Evolutionary conservation across 2,888 invertebrate genomes (phyloP).

Genomic region (Odontothrips loti): DNA sequence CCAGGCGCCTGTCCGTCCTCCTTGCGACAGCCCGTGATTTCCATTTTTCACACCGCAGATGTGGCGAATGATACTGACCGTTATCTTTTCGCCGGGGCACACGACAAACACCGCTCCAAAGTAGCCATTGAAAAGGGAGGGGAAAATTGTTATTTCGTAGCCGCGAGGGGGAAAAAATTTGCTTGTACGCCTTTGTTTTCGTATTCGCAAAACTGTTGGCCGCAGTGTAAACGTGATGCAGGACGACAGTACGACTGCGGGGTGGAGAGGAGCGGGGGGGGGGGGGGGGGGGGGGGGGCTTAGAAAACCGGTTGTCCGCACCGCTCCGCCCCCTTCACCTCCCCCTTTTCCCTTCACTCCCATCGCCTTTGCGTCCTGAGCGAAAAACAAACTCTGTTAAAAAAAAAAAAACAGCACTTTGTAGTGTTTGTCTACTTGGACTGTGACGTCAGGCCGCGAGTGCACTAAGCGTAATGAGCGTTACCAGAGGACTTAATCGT

Average conservation of each 20-base stretch:
- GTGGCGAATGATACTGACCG: neutral
- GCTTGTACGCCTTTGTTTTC: neutral
- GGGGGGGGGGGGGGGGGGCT: neutral
- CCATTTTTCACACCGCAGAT: constrained; percentile 24
- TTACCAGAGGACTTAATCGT: too few relatives aligned
- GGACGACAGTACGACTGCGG: too few relatives aligned
- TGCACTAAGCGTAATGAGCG: neutral
- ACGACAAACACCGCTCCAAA: neutral
- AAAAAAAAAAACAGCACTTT: neutral
- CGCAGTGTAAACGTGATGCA: neutral
- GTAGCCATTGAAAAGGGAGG: neutral
- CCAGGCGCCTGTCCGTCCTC: neutral
- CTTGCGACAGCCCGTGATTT: constrained; percentile 4
- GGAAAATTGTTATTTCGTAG: neutral
- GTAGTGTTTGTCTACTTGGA: neutral
- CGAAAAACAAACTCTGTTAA: constrained; percentile 22
- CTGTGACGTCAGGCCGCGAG: neutral
- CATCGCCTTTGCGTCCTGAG: neutral
- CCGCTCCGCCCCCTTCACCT: neutral
- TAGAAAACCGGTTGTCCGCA: constrained; percentile 8
- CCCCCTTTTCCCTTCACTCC: neutral
- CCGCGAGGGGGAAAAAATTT: too few relatives aligned
- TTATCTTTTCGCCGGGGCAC: neutral
- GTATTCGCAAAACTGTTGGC: neutral
- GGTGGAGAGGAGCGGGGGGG: too few relatives aligned